These are phyloP conservation scores for Linurgus olivaceus DNA, from an alignment of 2,797 vertebrate species.

Conservation along the genomic window DNA sequence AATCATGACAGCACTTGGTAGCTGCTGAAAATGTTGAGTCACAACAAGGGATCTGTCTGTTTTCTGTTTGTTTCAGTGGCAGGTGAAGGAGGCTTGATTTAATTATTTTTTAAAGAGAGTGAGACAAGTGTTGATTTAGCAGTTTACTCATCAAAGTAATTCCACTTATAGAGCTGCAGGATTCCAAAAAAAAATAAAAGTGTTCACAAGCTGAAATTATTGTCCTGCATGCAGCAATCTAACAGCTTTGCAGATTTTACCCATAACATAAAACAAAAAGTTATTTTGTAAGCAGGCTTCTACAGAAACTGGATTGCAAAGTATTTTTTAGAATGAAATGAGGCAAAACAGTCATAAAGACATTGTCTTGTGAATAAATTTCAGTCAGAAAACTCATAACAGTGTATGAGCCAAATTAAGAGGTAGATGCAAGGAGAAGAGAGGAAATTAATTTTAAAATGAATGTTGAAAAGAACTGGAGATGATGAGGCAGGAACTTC, in stretches of 20 bases:
- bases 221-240: neutral
- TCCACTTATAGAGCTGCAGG: neutral
- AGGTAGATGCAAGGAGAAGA: neutral
- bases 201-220: neutral
- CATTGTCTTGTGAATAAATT: slow-evolving; percentile 30
- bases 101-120: slow-evolving; percentile 29
- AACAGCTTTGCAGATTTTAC: neutral
- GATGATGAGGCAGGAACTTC: neutral
- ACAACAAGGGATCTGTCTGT: slow-evolving; percentile 17
- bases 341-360: slow-evolving; percentile 21
- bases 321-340: slow-evolving; percentile 3
- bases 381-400: neutral
- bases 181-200: neutral
- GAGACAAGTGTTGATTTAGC: slow-evolving; percentile 50
- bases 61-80: slow-evolving; percentile 42
- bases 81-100: slow-evolving; percentile 30
- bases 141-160: slow-evolving; percentile 46
- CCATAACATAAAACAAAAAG: neutral
- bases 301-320: neutral
- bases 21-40: slow-evolving; percentile 15
- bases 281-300: neutral
- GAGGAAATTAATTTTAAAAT: slow-evolving; percentile 7
- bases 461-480: neutral
- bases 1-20: neutral
- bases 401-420: slow-evolving; percentile 24